Conservation (phyloP, 2,797 vertebrate genomes). For the Schizopygopsis pylzovi region DNA sequence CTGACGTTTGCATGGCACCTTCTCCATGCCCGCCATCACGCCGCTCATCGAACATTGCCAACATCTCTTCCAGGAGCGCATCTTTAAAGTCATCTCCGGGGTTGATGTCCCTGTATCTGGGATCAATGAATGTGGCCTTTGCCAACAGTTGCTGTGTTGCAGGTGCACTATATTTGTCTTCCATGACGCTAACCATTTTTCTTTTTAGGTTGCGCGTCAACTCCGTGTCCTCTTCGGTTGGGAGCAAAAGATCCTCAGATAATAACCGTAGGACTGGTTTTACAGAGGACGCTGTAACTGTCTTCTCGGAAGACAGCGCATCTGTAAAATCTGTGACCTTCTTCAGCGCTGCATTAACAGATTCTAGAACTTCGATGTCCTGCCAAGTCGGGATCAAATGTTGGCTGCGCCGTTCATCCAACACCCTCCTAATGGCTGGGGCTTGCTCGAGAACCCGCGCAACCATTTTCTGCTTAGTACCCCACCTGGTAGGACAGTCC, state of each 20-base stretch:
- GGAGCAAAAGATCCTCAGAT: neutral
- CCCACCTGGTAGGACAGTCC: neutral
- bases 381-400: neutral
- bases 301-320: neutral
- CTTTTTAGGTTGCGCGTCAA: neutral
- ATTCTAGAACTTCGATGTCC: neutral
- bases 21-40: neutral
- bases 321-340: neutral
- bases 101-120: slow-evolving; percentile 19
- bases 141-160: slow-evolving; percentile 38
- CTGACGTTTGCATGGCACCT: neutral
- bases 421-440: neutral
- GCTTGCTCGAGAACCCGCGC: neutral
- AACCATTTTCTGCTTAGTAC: neutral
- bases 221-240: neutral
- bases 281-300: too few relatives aligned
- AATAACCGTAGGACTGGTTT: neutral
- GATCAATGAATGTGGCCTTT: slow-evolving; percentile 23
- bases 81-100: slow-evolving; percentile 16
- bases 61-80: slow-evolving; percentile 24
- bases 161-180: neutral
- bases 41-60: slow-evolving; percentile 17
- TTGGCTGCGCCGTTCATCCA: neutral
- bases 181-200: slow-evolving; percentile 16
- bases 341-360: neutral